Conservation (phyloP, 2,888 invertebrate species). For the Sthenelais limicola region DNA sequence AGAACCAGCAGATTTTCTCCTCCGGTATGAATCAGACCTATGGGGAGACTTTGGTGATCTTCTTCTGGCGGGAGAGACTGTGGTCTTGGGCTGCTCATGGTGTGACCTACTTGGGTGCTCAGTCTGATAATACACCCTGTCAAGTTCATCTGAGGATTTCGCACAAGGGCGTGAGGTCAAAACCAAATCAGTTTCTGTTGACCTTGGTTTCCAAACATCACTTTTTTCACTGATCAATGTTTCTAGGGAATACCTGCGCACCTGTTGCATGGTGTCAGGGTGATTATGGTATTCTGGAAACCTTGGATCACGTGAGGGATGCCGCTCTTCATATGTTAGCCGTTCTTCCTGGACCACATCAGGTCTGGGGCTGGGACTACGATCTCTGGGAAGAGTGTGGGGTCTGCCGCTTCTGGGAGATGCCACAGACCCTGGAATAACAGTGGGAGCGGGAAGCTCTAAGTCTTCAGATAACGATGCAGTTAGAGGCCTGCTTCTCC, state of each 20-base stretch:
- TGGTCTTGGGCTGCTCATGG: slow-evolving; percentile 18
- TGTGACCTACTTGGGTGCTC: slow-evolving; percentile 13
- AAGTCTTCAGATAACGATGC: slow-evolving; percentile 30
- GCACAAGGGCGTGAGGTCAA: slow-evolving; percentile 9
- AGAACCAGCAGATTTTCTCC: background rate
- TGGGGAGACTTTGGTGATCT: slow-evolving; percentile 22
- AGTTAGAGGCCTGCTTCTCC: slow-evolving; percentile 7
- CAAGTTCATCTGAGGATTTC: slow-evolving; percentile 25
- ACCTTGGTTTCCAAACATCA: slow-evolving; percentile 38
- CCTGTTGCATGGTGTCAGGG: too few relatives aligned
- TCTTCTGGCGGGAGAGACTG: slow-evolving; percentile 10
- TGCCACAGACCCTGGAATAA: background rate
- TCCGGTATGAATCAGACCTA: slow-evolving; percentile 25
- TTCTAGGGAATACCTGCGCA: slow-evolving; percentile 34
- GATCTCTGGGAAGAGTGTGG: slow-evolving; percentile 39
- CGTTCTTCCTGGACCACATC: slow-evolving; percentile 49
- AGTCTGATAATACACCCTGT: slow-evolving; percentile 8
- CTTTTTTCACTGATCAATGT: slow-evolving; percentile 25
- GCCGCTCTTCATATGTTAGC: background rate
- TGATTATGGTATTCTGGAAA: too few relatives aligned
- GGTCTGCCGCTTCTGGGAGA: background rate
- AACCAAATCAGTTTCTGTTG: background rate
- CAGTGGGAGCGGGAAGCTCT: slow-evolving; percentile 9
- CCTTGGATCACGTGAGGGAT: background rate
- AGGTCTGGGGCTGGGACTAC: slow-evolving; percentile 49